Conservation (phyloP, 2,113 vertebrate species). For the Dissostichus mawsoni region DNA sequence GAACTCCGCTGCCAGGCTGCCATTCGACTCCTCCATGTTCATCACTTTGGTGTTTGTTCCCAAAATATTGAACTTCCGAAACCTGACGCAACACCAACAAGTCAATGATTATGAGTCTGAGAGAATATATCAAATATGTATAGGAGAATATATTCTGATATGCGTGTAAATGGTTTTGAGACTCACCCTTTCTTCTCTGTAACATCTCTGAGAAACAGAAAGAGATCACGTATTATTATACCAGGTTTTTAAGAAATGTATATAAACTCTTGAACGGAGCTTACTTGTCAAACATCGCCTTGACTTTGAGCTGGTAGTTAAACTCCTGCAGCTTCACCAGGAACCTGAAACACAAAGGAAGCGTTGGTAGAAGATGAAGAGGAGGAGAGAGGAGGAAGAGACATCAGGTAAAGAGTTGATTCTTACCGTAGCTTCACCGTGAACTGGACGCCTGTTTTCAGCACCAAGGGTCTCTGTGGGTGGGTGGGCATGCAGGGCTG, state of each 20-base stretch:
- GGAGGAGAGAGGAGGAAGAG: not conserved
- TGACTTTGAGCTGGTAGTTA: conserved; percentile 97
- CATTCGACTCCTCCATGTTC: conserved; percentile 99
- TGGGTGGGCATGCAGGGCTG: conserved; percentile 99
- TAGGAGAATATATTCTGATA: not conserved
- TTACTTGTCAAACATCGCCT: conserved; percentile 96
- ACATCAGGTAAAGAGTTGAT: no score
- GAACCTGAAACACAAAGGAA: conserved; percentile 79
- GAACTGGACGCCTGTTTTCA: conserved; percentile 97
- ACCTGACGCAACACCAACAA: conserved; percentile 77
- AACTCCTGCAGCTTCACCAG: conserved; percentile 95
- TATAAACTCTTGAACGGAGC: conserved; percentile 38
- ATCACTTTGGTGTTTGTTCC: conserved; percentile 97
- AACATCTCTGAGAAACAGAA: conserved; percentile 87
- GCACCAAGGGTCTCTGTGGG: conserved; percentile 93
- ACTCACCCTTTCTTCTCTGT: conserved; percentile 96
- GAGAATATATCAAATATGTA: no score
- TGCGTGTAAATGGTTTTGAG: not conserved
- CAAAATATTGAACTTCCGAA: conserved; percentile 97
- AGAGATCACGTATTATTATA: not conserved
- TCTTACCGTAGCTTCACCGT: conserved; percentile 93
- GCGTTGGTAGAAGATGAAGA: not conserved
- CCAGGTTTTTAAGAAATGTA: not conserved
- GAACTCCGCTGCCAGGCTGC: conserved; percentile 96
- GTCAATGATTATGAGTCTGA: no score